phyloP scores from a whole-genome alignment of 2,888 invertebrate genomes.

The Spicauda simplicius region DNA sequence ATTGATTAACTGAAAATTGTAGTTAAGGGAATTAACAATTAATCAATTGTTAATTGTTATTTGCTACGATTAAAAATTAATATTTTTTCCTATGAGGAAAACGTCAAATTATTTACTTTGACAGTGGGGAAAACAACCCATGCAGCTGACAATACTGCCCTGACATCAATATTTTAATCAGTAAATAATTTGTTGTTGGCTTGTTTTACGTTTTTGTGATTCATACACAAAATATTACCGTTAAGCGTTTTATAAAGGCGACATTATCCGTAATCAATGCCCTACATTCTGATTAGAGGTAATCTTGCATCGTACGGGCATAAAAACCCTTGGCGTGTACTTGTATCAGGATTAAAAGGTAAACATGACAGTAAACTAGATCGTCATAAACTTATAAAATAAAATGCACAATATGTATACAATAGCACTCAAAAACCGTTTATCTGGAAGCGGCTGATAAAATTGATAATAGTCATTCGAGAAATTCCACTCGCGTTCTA shows the following conservation, averaged over 20 bases:
- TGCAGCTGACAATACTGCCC: no score
- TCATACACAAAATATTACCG: background rate
- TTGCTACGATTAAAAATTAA: no score
- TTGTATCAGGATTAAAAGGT: slow-evolving; percentile 95
- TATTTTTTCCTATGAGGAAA: no score
- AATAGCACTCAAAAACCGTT: background rate
- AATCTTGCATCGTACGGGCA: slow-evolving; percentile 94
- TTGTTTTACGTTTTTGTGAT: background rate
- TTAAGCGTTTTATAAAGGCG: slow-evolving; percentile 19
- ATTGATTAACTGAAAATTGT: no score
- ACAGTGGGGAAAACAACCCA: no score
- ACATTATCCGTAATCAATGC: slow-evolving; percentile 87
- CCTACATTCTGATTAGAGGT: slow-evolving; percentile 95
- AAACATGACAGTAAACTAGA: slow-evolving; percentile 48
- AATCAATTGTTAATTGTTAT: no score
- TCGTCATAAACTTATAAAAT: no score
- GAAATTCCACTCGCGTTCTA: background rate
- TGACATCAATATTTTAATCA: background rate
- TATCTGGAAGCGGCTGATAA: slow-evolving; percentile 12
- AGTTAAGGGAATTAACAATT: no score
- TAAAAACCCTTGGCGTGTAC: slow-evolving; percentile 94
- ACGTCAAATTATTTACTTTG: no score
- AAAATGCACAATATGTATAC: background rate
- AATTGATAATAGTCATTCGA: slow-evolving; percentile 7
- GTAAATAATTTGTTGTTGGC: background rate